phyloP scores from a whole-genome alignment of 2,113 vertebrate genomes.

The Phodopus roborovskii region DNA sequence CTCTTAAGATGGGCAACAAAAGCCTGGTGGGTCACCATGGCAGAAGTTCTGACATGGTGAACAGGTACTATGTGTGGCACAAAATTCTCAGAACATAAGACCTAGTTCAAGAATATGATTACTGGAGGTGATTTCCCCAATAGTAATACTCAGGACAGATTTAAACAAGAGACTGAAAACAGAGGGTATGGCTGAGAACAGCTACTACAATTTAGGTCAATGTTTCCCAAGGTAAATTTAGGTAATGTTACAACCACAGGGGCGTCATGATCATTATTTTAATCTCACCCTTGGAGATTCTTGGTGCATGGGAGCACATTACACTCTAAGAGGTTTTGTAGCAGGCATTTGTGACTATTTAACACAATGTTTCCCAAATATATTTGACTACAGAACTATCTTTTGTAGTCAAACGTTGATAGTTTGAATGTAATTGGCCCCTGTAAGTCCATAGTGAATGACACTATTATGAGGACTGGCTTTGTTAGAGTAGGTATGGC shows the following conservation, averaged over 20 bases:
- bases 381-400: not conserved
- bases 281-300: slow-evolving; percentile 13
- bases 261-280: not conserved
- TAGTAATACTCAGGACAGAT: not conserved
- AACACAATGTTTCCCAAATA: slow-evolving; percentile 13
- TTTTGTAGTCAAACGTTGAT: not conserved
- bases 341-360: not conserved
- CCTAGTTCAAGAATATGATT: not conserved
- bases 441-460: not conserved
- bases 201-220: slow-evolving; percentile 39
- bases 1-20: not conserved
- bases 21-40: not conserved
- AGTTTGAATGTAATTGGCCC: not conserved
- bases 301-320: not conserved
- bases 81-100: not conserved
- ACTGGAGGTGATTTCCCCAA: not conserved
- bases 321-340: not conserved
- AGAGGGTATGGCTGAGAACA: not conserved
- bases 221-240: slow-evolving; percentile 58
- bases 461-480: not conserved
- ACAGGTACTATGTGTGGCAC: not conserved
- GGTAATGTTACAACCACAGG: slow-evolving; percentile 24
- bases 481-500: not conserved
- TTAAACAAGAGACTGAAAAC: not conserved
- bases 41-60: not conserved